Evolutionary conservation across 2,888 invertebrate species (phyloP), one percentile per base, ranked within the genome.

Genomic region (Caenorhabditis becei): DNA sequence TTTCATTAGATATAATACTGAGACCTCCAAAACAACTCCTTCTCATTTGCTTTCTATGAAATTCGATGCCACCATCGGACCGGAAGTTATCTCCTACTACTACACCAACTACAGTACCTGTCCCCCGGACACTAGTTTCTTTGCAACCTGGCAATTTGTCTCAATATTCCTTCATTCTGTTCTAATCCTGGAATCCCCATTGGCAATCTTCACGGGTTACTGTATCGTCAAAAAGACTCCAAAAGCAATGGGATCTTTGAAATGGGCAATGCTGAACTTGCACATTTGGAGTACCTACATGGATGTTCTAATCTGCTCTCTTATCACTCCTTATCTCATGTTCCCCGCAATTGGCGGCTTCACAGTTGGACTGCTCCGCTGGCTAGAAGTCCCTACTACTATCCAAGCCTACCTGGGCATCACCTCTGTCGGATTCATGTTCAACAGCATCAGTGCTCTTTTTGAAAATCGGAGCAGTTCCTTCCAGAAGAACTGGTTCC

Each of bases 211-310:
- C 11, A 66, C 59, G 1, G 51, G 37, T 1, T 74, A 66, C 63
- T 74, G 74, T 51, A 74, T 74, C 20, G 16, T 74, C 4, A 66
- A 49, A 35, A 35, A 74, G n/a, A 74, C 65, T 7, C 65, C 65
- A 0, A 20, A 24, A 11, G 51, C 35, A 20, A 74, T 74, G 74
- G 37, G 16, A 23, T 26, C 26, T 0, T 51, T 41, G 20, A 74
- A 74, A 59, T 66, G 35, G 74, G 37, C 16, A 2, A 59, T 74
- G 37, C 18, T 74, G 10, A 74, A 74, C 18, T 65, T 74, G 37
- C 74, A 74, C n/a, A 23, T 74, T 5, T 61, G 70, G 61, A 66
- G 47, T 14, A 58, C 56, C 24, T n/a, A 32, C 8, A n/a, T 65
- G 20, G 74, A 74, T 28, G 16, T 74, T 14, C 18, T 65, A 23